Conservation (phyloP, 2,797 vertebrate genomes). For the Dryobates pubescens region DNA sequence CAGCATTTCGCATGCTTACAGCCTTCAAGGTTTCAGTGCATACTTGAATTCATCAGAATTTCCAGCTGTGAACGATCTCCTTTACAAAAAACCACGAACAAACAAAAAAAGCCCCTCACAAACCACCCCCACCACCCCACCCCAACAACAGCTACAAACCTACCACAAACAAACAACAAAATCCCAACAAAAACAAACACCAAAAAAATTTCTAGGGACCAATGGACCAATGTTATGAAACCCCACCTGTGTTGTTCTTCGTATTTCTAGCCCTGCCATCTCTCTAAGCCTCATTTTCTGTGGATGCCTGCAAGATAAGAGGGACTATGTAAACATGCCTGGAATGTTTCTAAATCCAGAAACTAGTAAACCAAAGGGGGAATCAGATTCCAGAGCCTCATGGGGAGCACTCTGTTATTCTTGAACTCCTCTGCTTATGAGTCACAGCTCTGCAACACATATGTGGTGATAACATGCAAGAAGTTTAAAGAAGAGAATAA, state of each 20-base stretch:
- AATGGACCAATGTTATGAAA: not conserved
- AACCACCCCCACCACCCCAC: too few species aligned
- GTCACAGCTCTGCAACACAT: too few species aligned
- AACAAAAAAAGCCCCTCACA: too few species aligned
- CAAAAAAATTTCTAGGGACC: not conserved
- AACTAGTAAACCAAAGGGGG: not conserved
- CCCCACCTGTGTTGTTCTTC: not conserved
- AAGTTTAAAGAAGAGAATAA: not conserved
- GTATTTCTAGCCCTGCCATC: not conserved
- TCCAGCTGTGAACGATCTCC: not conserved
- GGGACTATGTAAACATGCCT: not conserved
- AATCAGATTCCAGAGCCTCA: not conserved
- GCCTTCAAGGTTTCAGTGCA: not conserved
- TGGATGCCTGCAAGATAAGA: not conserved
- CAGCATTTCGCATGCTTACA: not conserved
- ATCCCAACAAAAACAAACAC: not conserved
- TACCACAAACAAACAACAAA: not conserved
- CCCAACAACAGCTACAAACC: too few species aligned
- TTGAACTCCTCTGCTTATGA: not conserved
- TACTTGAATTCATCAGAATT: not conserved
- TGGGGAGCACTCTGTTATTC: not conserved
- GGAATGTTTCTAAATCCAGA: not conserved
- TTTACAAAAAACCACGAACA: not conserved
- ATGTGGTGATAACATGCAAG: not conserved
- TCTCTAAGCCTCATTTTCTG: not conserved